These are phyloP conservation scores for Ypsolopha sequella DNA, from an alignment of 2,888 invertebrate species.

Conservation along the genomic window DNA sequence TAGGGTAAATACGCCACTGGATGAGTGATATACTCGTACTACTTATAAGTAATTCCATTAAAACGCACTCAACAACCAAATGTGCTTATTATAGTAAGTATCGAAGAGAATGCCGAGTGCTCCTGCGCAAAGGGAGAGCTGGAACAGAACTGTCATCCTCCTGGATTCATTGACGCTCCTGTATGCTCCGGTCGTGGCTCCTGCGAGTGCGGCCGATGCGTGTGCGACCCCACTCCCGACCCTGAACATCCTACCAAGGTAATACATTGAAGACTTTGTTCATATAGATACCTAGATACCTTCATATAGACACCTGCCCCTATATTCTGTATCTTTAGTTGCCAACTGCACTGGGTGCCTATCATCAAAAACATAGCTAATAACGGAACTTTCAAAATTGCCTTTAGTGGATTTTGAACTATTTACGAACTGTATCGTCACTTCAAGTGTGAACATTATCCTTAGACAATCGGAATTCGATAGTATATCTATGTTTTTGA, in stretches of 20 bases:
- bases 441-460: too few relatives aligned
- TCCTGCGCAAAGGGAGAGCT: constrained; percentile 31
- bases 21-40: too few relatives aligned
- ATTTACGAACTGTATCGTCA: too few relatives aligned
- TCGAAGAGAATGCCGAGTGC: constrained; percentile 45
- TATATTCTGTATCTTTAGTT: too few relatives aligned
- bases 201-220: constrained; percentile 51
- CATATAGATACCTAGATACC: background rate
- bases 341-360: too few relatives aligned
- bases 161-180: constrained; percentile 24
- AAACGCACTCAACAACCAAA: background rate
- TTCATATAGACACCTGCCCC: background rate
- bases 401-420: too few relatives aligned
- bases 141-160: constrained; percentile 33
- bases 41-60: background rate
- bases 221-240: constrained; percentile 34
- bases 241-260: constrained; percentile 44
- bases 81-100: constrained; percentile 32
- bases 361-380: too few relatives aligned
- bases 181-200: constrained; percentile 46
- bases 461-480: too few relatives aligned
- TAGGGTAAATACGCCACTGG: too few relatives aligned
- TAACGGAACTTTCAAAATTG: too few relatives aligned
- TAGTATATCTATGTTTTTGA: too few relatives aligned
- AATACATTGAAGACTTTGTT: constrained; percentile 4